Percentiles rank a stretch among this genome's conserved stretches.
Conservation (phyloP, 2,113 vertebrate species). For the Apodemus sylvaticus region DNA sequence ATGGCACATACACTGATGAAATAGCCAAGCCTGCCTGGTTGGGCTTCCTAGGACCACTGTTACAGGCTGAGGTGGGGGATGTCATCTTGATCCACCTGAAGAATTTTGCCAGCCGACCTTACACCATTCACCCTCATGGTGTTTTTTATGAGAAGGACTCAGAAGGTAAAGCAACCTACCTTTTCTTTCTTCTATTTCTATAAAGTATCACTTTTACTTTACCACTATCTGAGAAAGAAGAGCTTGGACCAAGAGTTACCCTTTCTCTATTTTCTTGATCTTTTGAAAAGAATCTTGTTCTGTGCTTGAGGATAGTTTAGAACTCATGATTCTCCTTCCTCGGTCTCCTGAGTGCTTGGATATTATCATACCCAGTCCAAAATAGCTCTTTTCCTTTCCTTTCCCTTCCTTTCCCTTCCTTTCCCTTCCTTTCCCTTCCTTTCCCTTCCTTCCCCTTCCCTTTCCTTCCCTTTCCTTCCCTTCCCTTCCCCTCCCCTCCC, state of each 20-base stretch:
- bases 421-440: too few species aligned
- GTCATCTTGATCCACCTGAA: conserved; percentile 89
- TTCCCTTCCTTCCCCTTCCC: not conserved
- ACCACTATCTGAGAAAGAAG: not conserved
- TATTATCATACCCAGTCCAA: not conserved
- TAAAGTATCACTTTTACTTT: conserved; percentile 12
- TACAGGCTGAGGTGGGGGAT: conserved; percentile 92
- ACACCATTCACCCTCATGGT: conserved; percentile 88
- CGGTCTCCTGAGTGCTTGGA: not conserved
- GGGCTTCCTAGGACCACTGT: conserved; percentile 92
- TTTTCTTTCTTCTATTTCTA: not conserved
- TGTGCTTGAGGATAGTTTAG: not conserved
- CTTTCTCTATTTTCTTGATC: not conserved
- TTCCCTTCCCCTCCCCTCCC: too few species aligned
- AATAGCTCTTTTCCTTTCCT: not conserved
- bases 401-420: not conserved
- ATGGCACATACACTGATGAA: conserved; percentile 87
- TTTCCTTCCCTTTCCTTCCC: not conserved
- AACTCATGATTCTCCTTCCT: not conserved
- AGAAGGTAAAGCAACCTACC: conserved; percentile 83
- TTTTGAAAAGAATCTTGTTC: not conserved
- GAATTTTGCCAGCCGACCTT: conserved; percentile 88
- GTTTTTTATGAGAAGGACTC: conserved; percentile 88
- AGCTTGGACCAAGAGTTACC: not conserved
- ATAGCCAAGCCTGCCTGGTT: conserved; percentile 89